Evolutionary conservation across 2,888 invertebrate species (phyloP).

Genomic region (Rhopalosiphum nymphaeae): DNA sequence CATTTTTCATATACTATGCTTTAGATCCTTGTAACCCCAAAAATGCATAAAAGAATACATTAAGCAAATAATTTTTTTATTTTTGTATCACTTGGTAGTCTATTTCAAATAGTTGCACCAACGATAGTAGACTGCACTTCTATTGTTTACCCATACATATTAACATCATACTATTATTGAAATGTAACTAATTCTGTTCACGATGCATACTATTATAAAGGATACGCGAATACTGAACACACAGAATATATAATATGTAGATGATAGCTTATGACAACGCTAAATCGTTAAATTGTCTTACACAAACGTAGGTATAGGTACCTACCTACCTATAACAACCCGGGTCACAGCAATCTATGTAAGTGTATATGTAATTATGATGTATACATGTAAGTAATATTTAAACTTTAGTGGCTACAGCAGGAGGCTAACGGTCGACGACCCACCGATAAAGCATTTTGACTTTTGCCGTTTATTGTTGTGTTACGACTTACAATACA

Average conservation of each 20-base stretch:
- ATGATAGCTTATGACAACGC: background rate
- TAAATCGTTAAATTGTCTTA: background rate
- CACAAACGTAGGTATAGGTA: background rate
- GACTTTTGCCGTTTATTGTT: background rate
- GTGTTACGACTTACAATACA: background rate
- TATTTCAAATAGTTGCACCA: background rate
- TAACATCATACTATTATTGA: background rate
- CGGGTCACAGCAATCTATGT: background rate
- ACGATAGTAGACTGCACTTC: background rate
- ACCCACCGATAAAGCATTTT: background rate
- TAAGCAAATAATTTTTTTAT: background rate
- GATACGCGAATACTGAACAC: background rate
- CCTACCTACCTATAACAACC: background rate
- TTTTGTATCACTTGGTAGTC: background rate
- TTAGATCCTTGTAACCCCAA: background rate
- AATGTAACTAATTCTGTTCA: background rate
- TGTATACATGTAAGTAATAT: background rate
- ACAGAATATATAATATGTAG: background rate
- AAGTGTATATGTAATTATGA: background rate
- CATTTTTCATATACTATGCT: background rate
- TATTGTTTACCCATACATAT: background rate
- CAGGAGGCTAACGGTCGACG: background rate
- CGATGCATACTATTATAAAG: background rate
- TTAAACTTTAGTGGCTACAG: background rate
- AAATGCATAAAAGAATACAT: background rate